These are phyloP conservation scores for Ptyas mucosa DNA, from an alignment of 2,113 vertebrate species.

Conservation along the genomic window DNA sequence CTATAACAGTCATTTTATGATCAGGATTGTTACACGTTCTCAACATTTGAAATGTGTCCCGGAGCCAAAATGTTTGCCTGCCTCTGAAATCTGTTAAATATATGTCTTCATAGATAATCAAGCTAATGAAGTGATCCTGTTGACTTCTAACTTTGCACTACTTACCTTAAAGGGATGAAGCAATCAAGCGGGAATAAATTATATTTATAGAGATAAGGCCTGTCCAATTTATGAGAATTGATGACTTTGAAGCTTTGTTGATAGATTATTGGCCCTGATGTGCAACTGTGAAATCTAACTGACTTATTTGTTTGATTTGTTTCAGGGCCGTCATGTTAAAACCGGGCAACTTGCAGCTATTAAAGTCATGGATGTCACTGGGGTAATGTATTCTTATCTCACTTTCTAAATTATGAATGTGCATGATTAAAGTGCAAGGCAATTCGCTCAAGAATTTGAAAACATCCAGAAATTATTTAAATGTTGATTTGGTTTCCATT, in stretches of 20 bases:
- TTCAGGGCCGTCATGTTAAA: slow-evolving; percentile 96
- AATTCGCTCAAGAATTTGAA: not conserved
- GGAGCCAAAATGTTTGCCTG: not conserved
- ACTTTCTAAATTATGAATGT: slow-evolving; percentile 7
- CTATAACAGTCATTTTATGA: not conserved
- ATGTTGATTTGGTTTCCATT: not conserved
- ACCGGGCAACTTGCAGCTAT: slow-evolving; percentile 97
- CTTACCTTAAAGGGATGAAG: not conserved
- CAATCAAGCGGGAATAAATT: not conserved
- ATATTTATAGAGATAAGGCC: not conserved
- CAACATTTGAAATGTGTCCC: not conserved
- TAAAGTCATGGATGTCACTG: slow-evolving; percentile 99
- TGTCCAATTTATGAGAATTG: not conserved
- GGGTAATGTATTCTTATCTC: slow-evolving; percentile 76
- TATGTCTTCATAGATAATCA: not conserved
- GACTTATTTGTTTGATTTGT: slow-evolving; percentile 52
- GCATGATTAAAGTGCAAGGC: slow-evolving; percentile 20
- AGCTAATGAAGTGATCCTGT: not conserved
- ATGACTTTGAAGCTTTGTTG: not conserved
- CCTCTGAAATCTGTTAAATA: not conserved
- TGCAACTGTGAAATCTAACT: slow-evolving; percentile 24
- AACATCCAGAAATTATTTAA: not conserved
- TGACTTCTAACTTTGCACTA: not conserved
- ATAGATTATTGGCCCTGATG: not conserved
- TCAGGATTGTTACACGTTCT: not conserved